A percentile compares a stretch with the other conserved stretches of the same genome.
These are phyloP conservation scores for Papilio elwesi DNA, from an alignment of 2,888 invertebrate genomes.

Conservation along the genomic window DNA sequence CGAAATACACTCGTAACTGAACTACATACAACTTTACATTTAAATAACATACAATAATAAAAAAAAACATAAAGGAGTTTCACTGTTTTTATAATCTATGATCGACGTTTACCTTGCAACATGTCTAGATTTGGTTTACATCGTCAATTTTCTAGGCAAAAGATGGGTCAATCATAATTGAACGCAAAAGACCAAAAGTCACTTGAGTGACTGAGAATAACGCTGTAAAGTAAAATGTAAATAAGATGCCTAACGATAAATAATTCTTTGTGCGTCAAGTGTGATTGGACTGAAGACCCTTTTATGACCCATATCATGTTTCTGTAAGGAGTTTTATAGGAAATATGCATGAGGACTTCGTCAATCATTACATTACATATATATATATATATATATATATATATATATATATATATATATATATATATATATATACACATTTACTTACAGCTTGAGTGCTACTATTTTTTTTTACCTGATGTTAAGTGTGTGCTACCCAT, in stretches of 20 bases:
- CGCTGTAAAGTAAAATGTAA: background rate
- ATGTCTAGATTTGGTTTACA: too few relatives aligned
- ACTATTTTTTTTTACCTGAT: background rate
- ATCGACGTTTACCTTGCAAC: too few relatives aligned
- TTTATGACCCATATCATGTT: constrained; percentile 34
- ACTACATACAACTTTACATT: constrained; percentile 11
- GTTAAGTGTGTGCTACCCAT: too few relatives aligned
- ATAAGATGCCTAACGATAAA: constrained; percentile 5
- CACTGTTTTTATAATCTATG: too few relatives aligned
- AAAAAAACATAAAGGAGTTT: too few relatives aligned
- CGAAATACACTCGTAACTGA: constrained; percentile 31
- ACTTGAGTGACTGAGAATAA: background rate
- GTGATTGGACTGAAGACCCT: constrained; percentile 4
- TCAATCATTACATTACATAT: constrained; percentile 13
- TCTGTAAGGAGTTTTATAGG: constrained; percentile 9
- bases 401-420: too few relatives aligned
- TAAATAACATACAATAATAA: background rate
- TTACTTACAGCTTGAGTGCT: background rate
- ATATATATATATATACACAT: too few relatives aligned
- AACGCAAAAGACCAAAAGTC: background rate
- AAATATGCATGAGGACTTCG: background rate
- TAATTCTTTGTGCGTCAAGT: constrained; percentile 25
- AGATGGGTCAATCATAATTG: too few relatives aligned
- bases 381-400: too few relatives aligned
- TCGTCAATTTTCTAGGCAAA: too few relatives aligned